Percentiles rank a stretch among this genome's conserved stretches.
phyloP scores from a whole-genome alignment of 2,888 invertebrate species.

The Drosophila robusta region DNA sequence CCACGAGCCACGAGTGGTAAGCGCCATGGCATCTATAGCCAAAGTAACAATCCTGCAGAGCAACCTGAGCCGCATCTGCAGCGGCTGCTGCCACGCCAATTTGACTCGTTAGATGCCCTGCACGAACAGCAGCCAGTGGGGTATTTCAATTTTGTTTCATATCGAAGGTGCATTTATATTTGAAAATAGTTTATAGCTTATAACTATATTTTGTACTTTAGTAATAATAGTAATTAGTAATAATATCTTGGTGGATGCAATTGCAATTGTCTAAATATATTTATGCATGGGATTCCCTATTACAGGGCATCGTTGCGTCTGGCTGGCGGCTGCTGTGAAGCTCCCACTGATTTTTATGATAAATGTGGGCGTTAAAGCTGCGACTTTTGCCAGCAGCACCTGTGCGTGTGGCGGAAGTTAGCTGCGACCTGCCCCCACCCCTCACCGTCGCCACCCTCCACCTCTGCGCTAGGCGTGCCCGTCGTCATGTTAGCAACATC shows the following conservation, averaged over 20 bases:
- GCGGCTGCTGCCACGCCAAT: conserved; percentile 42
- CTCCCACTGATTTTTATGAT: conserved; percentile 40
- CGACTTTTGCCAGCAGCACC: conserved; percentile 56
- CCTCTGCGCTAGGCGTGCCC: conserved; percentile 5
- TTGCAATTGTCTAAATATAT: too few species aligned
- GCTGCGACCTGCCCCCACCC: too few species aligned
- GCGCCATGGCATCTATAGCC: conserved; percentile 18
- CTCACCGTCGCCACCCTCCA: too few species aligned
- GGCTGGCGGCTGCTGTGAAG: background rate
- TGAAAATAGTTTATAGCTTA: too few species aligned
- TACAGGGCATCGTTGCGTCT: conserved; percentile 19
- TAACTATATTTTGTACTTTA: too few species aligned
- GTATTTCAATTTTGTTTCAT: too few species aligned
- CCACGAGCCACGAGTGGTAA: background rate
- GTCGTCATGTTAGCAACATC: conserved; percentile 45
- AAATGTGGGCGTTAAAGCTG: conserved; percentile 57
- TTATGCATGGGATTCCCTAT: background rate
- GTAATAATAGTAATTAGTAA: too few species aligned
- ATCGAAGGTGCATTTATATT: too few species aligned
- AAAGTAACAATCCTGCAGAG: conserved; percentile 21
- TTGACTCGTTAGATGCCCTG: conserved; percentile 42
- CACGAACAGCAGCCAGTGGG: background rate
- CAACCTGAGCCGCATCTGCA: conserved; percentile 38
- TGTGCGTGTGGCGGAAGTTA: conserved; percentile 39
- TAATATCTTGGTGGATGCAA: too few species aligned